Percentiles rank a stretch among this genome's conserved stretches.
Evolutionary conservation across 2,888 invertebrate species (phyloP).

Genomic region (Oegoconia quadripuncta): DNA sequence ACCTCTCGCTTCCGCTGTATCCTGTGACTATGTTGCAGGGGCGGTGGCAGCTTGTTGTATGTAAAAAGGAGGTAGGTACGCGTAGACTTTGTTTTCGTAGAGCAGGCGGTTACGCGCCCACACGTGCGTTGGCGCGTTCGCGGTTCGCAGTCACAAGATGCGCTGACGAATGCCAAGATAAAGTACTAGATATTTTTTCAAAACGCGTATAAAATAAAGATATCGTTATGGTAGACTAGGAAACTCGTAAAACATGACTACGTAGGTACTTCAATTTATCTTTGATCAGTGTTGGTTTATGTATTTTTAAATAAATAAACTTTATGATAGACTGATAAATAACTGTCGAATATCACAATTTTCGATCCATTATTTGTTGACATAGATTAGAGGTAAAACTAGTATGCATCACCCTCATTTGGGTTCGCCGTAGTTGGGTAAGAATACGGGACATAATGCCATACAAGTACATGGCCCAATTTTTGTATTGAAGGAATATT

Average conservation of each 20-base stretch:
- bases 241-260: slow-evolving; percentile 4
- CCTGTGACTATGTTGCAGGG: not conserved
- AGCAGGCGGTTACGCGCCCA: slow-evolving; percentile 22
- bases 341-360: too few species aligned
- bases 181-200: slow-evolving; percentile 11
- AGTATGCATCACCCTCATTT: too few species aligned
- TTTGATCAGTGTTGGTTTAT: too few species aligned
- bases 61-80: not conserved
- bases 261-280: too few species aligned
- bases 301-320: too few species aligned
- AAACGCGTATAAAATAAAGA: slow-evolving; percentile 4
- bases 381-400: too few species aligned
- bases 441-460: too few species aligned
- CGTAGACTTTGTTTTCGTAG: slow-evolving; percentile 24
- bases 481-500: too few species aligned
- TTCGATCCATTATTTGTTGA: too few species aligned
- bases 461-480: too few species aligned
- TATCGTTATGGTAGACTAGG: not conserved
- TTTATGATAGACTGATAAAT: too few species aligned
- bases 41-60: not conserved
- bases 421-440: too few species aligned
- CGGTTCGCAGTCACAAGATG: slow-evolving; percentile 14
- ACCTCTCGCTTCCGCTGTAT: not conserved
- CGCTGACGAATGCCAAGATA: slow-evolving; percentile 8
- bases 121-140: slow-evolving; percentile 11